Conservation (phyloP, 2,797 vertebrate genomes). For the Garrulus glandarius region DNA sequence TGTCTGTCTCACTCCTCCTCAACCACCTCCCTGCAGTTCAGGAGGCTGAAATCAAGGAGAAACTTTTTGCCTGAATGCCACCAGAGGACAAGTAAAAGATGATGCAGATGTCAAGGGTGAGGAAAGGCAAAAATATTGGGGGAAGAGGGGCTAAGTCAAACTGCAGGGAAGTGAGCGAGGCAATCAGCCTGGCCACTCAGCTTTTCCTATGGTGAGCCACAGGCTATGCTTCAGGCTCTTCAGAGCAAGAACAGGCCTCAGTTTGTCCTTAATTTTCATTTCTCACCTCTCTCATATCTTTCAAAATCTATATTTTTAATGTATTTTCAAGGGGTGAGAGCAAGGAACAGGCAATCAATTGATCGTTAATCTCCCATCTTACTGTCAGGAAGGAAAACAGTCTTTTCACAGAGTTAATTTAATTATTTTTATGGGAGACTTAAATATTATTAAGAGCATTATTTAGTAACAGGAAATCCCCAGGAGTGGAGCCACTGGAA, state of each 20-base stretch:
- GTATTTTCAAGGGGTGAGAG: neutral
- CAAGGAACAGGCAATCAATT: neutral
- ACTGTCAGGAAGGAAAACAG: slow-evolving; percentile 9
- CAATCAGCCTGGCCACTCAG: neutral
- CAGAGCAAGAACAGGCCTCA: neutral
- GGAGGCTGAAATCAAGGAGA: neutral
- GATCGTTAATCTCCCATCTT: neutral
- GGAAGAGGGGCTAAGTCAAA: neutral
- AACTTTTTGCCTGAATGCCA: neutral
- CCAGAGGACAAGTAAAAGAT: neutral
- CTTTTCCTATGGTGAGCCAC: neutral
- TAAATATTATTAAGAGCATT: slow-evolving; percentile 9
- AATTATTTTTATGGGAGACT: slow-evolving; percentile 27
- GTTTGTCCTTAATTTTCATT: neutral
- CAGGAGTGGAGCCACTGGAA: neutral
- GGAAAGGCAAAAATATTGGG: neutral
- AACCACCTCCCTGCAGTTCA: neutral
- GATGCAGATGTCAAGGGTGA: neutral
- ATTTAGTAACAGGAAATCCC: slow-evolving; percentile 17
- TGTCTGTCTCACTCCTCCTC: neutral
- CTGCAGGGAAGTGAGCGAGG: neutral
- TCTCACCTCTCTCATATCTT: neutral
- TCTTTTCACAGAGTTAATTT: neutral
- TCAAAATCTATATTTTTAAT: neutral
- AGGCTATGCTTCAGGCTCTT: neutral